Conservation (phyloP, 2,113 vertebrate genomes). For the Antechinus stuartii region DNA sequence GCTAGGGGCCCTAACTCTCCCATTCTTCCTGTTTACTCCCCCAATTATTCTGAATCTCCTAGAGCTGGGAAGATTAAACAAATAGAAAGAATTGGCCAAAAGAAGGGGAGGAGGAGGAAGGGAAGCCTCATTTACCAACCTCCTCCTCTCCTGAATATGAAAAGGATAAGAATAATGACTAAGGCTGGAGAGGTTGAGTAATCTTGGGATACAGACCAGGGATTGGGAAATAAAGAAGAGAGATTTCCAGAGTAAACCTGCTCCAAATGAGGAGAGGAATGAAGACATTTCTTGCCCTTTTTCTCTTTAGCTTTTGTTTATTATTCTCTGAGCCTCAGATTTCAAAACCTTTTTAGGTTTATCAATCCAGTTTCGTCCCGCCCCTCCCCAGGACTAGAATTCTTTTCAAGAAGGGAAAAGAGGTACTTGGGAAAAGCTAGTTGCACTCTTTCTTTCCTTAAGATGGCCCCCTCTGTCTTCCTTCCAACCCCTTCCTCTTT, state of each 20-base stretch:
- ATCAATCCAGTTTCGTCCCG: neutral
- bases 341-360: slow-evolving; percentile 22
- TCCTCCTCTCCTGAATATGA: slow-evolving; percentile 17
- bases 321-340: slow-evolving; percentile 11
- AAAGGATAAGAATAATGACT: slow-evolving; percentile 33
- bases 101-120: no score
- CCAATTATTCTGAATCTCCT: neutral
- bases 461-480: neutral
- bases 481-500: neutral
- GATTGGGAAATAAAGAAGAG: slow-evolving; percentile 69
- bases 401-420: neutral
- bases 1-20: neutral
- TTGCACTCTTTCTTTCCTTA: slow-evolving; percentile 4
- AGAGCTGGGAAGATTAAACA: slow-evolving; percentile 31
- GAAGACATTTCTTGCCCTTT: neutral
- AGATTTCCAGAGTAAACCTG: slow-evolving; percentile 31
- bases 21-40: neutral
- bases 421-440: neutral
- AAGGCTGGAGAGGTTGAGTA: slow-evolving; percentile 66
- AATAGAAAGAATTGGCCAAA: neutral
- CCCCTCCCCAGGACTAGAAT: neutral
- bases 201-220: slow-evolving; percentile 70
- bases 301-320: neutral
- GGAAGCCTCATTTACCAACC: neutral
- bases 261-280: neutral